phyloP scores from a whole-genome alignment of 2,888 invertebrate genomes.

The Drosophila infuscata region DNA sequence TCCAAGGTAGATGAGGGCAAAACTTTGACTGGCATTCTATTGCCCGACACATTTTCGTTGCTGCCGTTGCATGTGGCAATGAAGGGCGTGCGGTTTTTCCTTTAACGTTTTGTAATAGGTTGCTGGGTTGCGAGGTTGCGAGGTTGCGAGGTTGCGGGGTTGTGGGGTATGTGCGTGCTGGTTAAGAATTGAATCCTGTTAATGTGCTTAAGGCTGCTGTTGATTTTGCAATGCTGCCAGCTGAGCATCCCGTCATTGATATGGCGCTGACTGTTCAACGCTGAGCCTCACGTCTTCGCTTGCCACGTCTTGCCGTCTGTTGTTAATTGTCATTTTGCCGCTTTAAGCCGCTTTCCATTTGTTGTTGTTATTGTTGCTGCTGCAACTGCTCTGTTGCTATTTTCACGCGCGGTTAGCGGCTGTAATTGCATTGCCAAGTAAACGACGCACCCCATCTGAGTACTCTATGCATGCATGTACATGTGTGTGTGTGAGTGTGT shows the following conservation, averaged over 20 bases:
- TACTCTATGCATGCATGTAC: not conserved
- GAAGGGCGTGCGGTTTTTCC: slow-evolving; percentile 64
- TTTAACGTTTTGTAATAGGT: slow-evolving; percentile 46
- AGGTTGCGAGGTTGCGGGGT: no score
- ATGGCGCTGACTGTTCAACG: slow-evolving; percentile 46
- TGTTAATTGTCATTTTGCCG: slow-evolving; percentile 75
- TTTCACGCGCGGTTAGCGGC: slow-evolving; percentile 79
- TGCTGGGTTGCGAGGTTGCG: not conserved
- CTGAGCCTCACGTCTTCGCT: slow-evolving; percentile 24
- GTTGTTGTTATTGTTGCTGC: slow-evolving; percentile 10
- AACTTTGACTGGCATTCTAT: slow-evolving; percentile 75
- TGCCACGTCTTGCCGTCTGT: slow-evolving; percentile 59
- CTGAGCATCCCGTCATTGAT: slow-evolving; percentile 65
- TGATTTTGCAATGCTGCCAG: slow-evolving; percentile 10
- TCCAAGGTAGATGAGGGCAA: slow-evolving; percentile 43
- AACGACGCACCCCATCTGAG: slow-evolving; percentile 67
- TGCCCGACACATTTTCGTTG: slow-evolving; percentile 62
- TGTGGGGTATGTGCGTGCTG: slow-evolving; percentile 1
- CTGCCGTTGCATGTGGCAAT: slow-evolving; percentile 71
- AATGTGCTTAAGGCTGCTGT: slow-evolving; percentile 69
- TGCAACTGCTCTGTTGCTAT: slow-evolving; percentile 49
- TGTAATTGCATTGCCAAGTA: slow-evolving; percentile 79
- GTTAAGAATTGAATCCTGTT: slow-evolving; percentile 61
- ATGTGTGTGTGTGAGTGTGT: slow-evolving; percentile 17
- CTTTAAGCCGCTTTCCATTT: slow-evolving; percentile 67